Evolutionary conservation across 2,888 invertebrate species (phyloP).

Genomic region (Priapulus caudatus): DNA sequence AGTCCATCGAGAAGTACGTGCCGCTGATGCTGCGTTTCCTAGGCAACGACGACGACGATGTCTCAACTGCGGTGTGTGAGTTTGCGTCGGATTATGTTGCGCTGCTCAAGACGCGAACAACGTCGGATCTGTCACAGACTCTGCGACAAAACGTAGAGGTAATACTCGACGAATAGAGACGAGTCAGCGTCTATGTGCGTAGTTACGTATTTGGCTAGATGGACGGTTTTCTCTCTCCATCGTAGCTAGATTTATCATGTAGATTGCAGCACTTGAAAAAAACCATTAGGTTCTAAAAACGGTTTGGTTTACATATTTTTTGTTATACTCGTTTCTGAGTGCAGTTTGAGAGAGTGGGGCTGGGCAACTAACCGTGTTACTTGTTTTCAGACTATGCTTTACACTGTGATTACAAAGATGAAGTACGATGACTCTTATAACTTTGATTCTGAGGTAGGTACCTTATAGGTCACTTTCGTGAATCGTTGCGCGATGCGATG

Average conservation of each 20-base stretch:
- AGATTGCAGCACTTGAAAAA: too few relatives aligned
- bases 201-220: background rate
- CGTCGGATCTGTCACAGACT: too few relatives aligned
- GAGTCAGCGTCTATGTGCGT: background rate
- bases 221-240: background rate
- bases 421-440: slow-evolving; percentile 44
- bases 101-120: slow-evolving; percentile 17
- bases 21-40: slow-evolving; percentile 41
- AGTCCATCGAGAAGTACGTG: slow-evolving; percentile 40
- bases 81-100: slow-evolving; percentile 43
- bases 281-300: too few relatives aligned
- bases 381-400: slow-evolving; percentile 36
- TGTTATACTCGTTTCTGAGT: too few relatives aligned
- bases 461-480: too few relatives aligned
- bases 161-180: background rate
- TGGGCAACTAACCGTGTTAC: too few relatives aligned
- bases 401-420: slow-evolving; percentile 42
- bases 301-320: too few relatives aligned
- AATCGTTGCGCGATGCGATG: too few relatives aligned
- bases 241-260: too few relatives aligned
- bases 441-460: slow-evolving; percentile 41
- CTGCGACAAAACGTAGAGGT: too few relatives aligned
- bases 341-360: too few relatives aligned
- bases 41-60: slow-evolving; percentile 43
- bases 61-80: slow-evolving; percentile 42